Conservation (phyloP, 2,797 vertebrate genomes). For the Natrix natrix region DNA sequence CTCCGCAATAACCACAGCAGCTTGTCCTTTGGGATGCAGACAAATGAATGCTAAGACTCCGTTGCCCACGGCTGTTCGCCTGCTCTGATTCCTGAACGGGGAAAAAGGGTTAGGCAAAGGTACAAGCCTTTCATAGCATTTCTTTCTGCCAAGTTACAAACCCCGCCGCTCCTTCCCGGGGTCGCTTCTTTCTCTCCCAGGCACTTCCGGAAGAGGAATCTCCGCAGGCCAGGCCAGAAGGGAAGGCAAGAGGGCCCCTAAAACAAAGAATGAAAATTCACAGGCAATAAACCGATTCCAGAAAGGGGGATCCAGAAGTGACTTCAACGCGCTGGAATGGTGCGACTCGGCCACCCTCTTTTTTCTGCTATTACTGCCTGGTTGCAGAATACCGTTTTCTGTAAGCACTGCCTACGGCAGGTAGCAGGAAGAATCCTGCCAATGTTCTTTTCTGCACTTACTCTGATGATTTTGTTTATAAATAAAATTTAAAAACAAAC, state of each 20-base stretch:
- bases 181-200: neutral
- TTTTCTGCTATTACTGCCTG: neutral
- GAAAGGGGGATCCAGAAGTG: neutral
- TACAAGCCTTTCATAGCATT: slow-evolving; percentile 25
- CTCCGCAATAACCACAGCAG: neutral
- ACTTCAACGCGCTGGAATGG: fast-evolving
- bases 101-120: neutral
- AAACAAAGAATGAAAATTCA: neutral
- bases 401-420: slow-evolving; percentile 20
- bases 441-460: slow-evolving; percentile 64
- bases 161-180: neutral
- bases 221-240: neutral
- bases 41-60: fast-evolving
- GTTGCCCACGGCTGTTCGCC: neutral
- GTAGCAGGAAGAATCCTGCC: slow-evolving; percentile 36
- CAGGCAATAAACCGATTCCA: slow-evolving; percentile 7
- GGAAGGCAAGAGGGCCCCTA: neutral
- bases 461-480: slow-evolving; percentile 71
- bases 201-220: neutral
- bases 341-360: fast-evolving
- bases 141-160: neutral
- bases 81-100: neutral
- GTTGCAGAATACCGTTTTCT: slow-evolving; percentile 48
- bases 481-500: slow-evolving; percentile 65
- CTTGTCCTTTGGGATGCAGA: neutral